Evolutionary conservation across 2,113 vertebrate species (phyloP).

Genomic region (Passer montanus): DNA sequence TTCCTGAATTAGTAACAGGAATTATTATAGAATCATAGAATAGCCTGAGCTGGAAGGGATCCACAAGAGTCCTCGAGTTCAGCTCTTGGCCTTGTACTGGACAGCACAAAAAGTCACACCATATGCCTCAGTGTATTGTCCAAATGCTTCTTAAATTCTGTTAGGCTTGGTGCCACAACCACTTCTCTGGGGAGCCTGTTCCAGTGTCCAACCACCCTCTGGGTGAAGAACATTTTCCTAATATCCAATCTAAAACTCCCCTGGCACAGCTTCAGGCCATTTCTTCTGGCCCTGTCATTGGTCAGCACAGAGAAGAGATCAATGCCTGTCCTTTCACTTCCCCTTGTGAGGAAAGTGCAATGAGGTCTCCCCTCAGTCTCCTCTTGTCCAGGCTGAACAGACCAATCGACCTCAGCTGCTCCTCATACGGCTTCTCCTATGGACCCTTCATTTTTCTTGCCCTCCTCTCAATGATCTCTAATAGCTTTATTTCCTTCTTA

Average conservation of each 20-base stretch:
- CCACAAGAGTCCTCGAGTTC: neutral
- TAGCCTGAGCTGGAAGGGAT: neutral
- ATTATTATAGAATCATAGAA: neutral
- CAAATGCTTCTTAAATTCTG: neutral
- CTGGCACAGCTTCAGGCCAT: neutral
- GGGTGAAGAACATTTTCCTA: neutral
- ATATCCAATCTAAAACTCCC: neutral
- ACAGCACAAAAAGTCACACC: neutral
- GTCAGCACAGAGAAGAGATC: neutral
- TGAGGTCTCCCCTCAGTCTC: neutral
- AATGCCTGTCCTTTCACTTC: neutral
- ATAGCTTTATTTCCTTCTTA: neutral
- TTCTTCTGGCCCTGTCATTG: neutral
- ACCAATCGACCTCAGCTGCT: neutral
- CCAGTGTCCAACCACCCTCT: neutral
- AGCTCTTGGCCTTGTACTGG: neutral
- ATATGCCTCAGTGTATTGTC: accelerated
- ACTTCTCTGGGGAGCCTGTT: neutral
- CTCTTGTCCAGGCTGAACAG: neutral
- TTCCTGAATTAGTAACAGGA: neutral
- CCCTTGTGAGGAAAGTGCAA: accelerated
- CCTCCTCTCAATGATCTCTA: neutral
- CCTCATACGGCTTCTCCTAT: accelerated
- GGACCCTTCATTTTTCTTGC: neutral
- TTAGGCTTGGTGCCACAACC: neutral